These are phyloP conservation scores for Therioaphis trifolii DNA, from an alignment of 2,888 invertebrate genomes.

Conservation along the genomic window DNA sequence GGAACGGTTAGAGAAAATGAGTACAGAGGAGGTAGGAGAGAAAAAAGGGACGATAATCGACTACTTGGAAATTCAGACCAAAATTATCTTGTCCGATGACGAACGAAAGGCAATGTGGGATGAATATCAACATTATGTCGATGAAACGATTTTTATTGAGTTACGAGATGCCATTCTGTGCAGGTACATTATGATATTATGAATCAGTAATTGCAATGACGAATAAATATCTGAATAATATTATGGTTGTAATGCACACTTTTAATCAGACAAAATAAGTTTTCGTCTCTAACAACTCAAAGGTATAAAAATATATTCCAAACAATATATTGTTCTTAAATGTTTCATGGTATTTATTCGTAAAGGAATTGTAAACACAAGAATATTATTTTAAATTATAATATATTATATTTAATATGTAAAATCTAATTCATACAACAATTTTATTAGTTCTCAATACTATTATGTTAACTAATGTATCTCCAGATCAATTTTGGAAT, in stretches of 20 bases:
- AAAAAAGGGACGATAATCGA: slow-evolving; percentile 67
- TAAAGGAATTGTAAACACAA: too few species aligned
- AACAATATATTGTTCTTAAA: too few species aligned
- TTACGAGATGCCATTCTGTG: slow-evolving; percentile 72
- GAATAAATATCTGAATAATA: neutral
- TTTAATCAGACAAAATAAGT: too few species aligned
- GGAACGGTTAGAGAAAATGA: slow-evolving; percentile 28
- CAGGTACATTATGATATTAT: slow-evolving; percentile 67
- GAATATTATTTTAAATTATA: too few species aligned
- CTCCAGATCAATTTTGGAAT: too few species aligned
- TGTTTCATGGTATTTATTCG: too few species aligned
- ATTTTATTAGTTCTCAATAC: neutral
- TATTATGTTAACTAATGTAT: neutral
- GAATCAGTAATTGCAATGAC: neutral
- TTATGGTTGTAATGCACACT: neutral
- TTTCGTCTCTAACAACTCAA: too few species aligned
- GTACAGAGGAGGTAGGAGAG: slow-evolving; percentile 70
- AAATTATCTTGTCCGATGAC: slow-evolving; percentile 32
- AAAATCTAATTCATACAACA: too few species aligned
- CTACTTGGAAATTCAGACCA: neutral
- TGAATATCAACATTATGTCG: slow-evolving; percentile 76
- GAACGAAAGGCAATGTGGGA: slow-evolving; percentile 70
- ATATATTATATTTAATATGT: too few species aligned
- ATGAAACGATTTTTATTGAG: slow-evolving; percentile 74
- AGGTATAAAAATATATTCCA: too few species aligned